Conservation (phyloP, 2,797 vertebrate species). For the Tamandua tetradactyla region DNA sequence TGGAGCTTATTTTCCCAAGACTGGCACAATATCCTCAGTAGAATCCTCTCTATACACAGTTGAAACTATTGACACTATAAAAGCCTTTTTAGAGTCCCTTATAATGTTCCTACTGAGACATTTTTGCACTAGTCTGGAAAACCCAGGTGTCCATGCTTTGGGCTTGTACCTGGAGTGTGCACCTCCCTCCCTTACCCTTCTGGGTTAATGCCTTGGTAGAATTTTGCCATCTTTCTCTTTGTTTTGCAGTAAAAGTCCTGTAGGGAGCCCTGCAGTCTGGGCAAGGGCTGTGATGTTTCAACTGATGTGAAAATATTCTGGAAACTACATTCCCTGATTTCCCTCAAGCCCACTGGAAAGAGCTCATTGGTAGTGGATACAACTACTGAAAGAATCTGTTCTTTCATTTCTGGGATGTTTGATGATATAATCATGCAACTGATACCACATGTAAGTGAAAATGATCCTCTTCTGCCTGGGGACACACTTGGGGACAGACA, state of each 20-base stretch:
- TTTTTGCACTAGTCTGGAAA: not conserved
- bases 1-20: not conserved
- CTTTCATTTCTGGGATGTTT: not conserved
- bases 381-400: not conserved
- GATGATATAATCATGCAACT: not conserved
- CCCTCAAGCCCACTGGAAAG: not conserved
- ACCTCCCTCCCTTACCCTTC: not conserved
- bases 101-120: not conserved
- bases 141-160: not conserved
- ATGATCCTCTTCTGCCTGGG: not conserved
- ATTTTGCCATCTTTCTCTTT: not conserved
- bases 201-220: not conserved
- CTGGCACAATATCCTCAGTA: not conserved
- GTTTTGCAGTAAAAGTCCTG: not conserved
- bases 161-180: not conserved
- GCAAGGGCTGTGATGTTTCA: not conserved
- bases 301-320: not conserved
- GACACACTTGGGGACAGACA: not conserved
- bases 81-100: not conserved
- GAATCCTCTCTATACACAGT: not conserved
- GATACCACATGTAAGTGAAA: not conserved
- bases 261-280: not conserved
- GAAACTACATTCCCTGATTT: not conserved
- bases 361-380: not conserved
- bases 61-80: not conserved